phyloP scores from a whole-genome alignment of 92 coral and sea anemone species.

The Palythoa grandiflora region DNA sequence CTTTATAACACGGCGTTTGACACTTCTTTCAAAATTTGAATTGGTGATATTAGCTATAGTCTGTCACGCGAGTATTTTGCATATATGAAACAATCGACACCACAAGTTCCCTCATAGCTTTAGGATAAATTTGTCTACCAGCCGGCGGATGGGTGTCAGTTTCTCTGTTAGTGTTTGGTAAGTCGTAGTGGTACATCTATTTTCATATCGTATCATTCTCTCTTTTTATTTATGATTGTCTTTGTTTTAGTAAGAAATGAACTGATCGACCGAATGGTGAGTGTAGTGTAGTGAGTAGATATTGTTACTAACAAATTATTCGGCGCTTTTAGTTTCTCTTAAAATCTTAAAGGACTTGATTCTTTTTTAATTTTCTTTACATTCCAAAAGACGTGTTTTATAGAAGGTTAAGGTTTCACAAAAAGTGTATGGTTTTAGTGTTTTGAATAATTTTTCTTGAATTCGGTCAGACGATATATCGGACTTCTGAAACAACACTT shows the following conservation, averaged over 20 bases:
- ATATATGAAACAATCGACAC: not conserved
- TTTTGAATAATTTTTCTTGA: not conserved
- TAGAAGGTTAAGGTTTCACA: not conserved
- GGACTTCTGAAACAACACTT: not conserved
- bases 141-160: not conserved
- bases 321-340: not conserved
- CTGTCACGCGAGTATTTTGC: conserved; percentile 1
- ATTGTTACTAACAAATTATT: not conserved
- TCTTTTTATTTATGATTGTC: not conserved
- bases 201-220: not conserved
- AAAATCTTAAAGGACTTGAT: not conserved
- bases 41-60: not conserved
- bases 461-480: not conserved
- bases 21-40: not conserved
- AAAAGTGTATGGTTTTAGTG: not conserved
- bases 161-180: not conserved
- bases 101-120: not conserved
- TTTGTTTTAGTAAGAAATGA: not conserved
- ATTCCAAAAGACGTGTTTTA: not conserved
- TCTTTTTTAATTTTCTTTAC: not conserved
- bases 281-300: not conserved
- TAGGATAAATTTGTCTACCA: not conserved
- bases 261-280: not conserved
- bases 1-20: not conserved
- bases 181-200: not conserved